Evolutionary conservation across 2,888 invertebrate species (phyloP), one percentile per base, ranked within the genome.

Genomic region (Phaonia tiefii): DNA sequence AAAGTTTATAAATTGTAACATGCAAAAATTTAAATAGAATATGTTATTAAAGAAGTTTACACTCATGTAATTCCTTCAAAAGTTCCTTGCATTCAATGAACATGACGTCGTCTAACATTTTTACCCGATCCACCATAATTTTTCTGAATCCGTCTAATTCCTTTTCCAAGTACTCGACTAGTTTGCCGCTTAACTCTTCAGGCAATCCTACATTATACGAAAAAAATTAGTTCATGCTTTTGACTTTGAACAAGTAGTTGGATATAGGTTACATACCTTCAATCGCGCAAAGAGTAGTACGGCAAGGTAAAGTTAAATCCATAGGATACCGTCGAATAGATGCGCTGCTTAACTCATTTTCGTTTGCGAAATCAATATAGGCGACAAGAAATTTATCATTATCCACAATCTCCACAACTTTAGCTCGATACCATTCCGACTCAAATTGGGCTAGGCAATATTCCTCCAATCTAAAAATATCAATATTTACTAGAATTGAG

Each of bases 311-410:
- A 20, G 70, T 82, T 25, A 86, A 75, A 11, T 85, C 82, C 77
- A 77, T 72, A 1, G 86, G 86, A 83, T 86, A 86, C 0, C 84
- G 85, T 8, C 86, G 82, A 37, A 86, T 85, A 15, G 83, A 79
- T 0, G 70, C 54, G 1, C 79, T 77, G 2, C 70, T 60, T 20
- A 86, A 44, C 26, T 76, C 69, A 5, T 75, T 75, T 69, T 86
- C 86, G 58, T 86, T 86, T 0, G 85, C 79, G 42, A 85, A 86
- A 73, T 86, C 86, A n/a, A 86, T 83, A 25, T 86, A 86, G 8
- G 86, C 78, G 0, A 86, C 85, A 25, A 81, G 74, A 39, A 83
- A 84, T 20, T 71, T 56, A 42, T 82, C 66, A 0, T 69, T 54
- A 7, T 82, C 80, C 2, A 82, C 11, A 8, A 82, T 44, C 46